These are phyloP conservation scores for Phasia obesa DNA, from an alignment of 2,888 invertebrate species.

Conservation along the genomic window DNA sequence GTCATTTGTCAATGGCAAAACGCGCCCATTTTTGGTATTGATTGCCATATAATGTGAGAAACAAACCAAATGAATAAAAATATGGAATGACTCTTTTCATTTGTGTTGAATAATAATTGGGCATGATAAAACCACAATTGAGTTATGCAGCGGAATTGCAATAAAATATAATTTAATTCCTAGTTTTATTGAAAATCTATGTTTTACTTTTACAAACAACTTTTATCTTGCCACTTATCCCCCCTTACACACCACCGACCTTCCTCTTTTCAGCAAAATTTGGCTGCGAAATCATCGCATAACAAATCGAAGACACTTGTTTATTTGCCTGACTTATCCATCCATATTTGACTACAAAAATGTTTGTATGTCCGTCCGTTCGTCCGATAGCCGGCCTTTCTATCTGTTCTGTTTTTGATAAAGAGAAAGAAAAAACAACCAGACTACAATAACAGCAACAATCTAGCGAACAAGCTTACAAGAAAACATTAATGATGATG, in stretches of 20 bases:
- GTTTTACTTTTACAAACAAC: no score
- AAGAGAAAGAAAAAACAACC: conserved; percentile 35
- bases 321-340: conserved; percentile 47
- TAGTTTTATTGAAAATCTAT: no score
- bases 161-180: no score
- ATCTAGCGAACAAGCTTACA: conserved; percentile 5
- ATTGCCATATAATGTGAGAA: no score
- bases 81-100: no score
- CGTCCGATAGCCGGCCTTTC: conserved; percentile 42
- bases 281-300: conserved; percentile 30
- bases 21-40: no score
- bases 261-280: conserved; percentile 16
- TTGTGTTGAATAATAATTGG: neutral
- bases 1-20: no score
- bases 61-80: no score
- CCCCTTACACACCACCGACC: neutral
- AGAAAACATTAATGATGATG: conserved; percentile 55
- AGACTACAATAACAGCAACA: conserved; percentile 14
- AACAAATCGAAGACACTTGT: conserved; percentile 60
- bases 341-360: conserved; percentile 12
- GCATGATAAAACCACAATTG: no score
- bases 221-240: no score
- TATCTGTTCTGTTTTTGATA: conserved; percentile 45
- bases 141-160: no score
- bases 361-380: conserved; percentile 40